Evolutionary conservation across 2,797 vertebrate genomes (phyloP), one percentile per base, ranked within the genome.

Genomic region (Sebastiscus tertius): DNA sequence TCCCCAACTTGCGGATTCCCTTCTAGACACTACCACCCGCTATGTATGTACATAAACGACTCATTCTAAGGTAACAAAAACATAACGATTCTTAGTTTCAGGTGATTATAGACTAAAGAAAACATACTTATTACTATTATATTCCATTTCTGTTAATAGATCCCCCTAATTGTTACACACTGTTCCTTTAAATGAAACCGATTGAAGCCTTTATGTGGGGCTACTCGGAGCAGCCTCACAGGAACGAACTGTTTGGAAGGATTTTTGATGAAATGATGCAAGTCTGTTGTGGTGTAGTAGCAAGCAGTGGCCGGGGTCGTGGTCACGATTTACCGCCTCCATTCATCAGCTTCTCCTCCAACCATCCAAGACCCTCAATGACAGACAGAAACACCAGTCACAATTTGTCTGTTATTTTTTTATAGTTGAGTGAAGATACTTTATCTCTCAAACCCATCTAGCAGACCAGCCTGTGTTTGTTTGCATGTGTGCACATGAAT

Each of bases 401-500:
- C 36, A 31, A 22, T 52, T 62, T 79, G 26, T 63, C 39, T 75
- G n/a, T 60, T 22, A 52, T 31, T 65, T 81, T 63, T 81, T 63
- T 33, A 49, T 60, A 60, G 33, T 60, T 8, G 3, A 31, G 36
- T 52, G 49, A 71, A 63, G 46, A 46, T 20, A 12, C 18, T 26
- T 46, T 46, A 16, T 46, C 14, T 60, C 29, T 66, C 26, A 26
- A 18, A 71, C 34, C 27, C 56, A n/a, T 74, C 80, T 27, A 29
- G 36, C 61, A 64, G 18, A 80, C 36, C 72, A 61, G 56, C 71
- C 64, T 74, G 58, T 84, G 63, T 91, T 72, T 83, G 82, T 85
- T 85, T 84, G 77, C 67, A 66, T 84, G 79, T 61, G 78, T 82
- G 72, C 65, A 76, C 75, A 85, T 81, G 77, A 84, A 77, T 58